Evolutionary conservation across 2,113 vertebrate species (phyloP).

Genomic region (Mus pahari): DNA sequence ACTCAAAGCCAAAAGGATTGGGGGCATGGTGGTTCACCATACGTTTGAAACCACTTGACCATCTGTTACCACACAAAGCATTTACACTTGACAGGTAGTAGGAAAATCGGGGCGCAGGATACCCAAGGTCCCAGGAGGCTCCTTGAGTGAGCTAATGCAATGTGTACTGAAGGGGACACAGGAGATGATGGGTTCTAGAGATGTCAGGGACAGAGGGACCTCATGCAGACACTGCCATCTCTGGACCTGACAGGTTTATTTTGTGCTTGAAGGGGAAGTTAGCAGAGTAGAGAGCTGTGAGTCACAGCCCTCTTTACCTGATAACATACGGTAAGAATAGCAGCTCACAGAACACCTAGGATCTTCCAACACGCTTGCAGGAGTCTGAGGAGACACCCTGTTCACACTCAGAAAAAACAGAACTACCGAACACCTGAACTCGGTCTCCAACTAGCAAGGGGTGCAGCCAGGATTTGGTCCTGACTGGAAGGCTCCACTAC

Average conservation of each 20-base stretch:
- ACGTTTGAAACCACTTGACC: background rate
- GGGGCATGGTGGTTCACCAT: background rate
- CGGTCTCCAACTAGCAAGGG: background rate
- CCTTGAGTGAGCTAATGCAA: background rate
- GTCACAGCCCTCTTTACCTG: background rate
- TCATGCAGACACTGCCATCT: background rate
- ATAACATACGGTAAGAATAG: background rate
- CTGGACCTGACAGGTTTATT: background rate
- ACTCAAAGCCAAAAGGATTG: background rate
- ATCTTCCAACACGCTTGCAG: background rate
- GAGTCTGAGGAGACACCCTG: background rate
- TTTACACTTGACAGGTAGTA: background rate
- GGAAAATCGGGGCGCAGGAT: background rate
- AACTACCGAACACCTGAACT: background rate
- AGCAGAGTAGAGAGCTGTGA: background rate
- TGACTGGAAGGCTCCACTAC: background rate
- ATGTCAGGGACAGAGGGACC: background rate
- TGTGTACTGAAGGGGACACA: background rate
- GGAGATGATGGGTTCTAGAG: background rate
- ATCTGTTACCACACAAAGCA: background rate
- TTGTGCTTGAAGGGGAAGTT: background rate
- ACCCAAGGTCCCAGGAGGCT: background rate
- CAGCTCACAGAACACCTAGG: background rate
- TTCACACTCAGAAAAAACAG: background rate
- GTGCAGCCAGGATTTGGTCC: background rate